Evolutionary conservation across 2,113 vertebrate genomes (phyloP).

Genomic region (Athene noctua): DNA sequence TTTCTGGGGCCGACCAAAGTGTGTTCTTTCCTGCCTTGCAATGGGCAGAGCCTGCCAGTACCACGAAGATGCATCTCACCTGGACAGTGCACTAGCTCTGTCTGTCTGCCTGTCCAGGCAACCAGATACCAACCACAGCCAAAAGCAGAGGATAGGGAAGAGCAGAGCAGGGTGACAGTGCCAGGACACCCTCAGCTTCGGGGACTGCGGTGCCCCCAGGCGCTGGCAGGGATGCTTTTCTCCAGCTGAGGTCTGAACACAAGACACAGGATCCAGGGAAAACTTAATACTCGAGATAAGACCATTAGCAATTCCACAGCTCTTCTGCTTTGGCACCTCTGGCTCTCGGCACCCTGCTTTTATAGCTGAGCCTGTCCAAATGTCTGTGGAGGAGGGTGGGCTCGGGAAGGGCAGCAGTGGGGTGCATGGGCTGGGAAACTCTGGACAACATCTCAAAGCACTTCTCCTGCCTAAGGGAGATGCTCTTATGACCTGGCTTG

Average conservation of each 20-base stretch:
- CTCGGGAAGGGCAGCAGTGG: neutral
- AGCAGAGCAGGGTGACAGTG: neutral
- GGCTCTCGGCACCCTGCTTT: neutral
- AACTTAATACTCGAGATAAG: neutral
- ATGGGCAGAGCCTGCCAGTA: neutral
- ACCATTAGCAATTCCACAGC: neutral
- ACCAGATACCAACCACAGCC: neutral
- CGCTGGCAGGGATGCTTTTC: neutral
- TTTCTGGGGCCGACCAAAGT: neutral
- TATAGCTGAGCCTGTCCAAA: neutral
- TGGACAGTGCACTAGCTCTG: neutral
- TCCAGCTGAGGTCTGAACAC: neutral
- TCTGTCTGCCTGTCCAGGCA: neutral
- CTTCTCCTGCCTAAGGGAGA: neutral
- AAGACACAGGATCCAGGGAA: neutral
- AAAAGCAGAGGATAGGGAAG: neutral
- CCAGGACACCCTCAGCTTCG: neutral
- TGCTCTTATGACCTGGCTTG: neutral
- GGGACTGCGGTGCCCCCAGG: neutral
- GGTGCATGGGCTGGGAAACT: fast-evolving
- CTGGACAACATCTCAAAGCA: neutral
- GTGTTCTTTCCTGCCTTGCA: neutral
- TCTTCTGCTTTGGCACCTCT: neutral
- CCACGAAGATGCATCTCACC: neutral
- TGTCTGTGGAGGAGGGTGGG: neutral